A percentile compares a stretch with the other conserved stretches of the same genome.
phyloP scores from a whole-genome alignment of 2,888 invertebrate genomes.

The Netelia fuscicornis region DNA sequence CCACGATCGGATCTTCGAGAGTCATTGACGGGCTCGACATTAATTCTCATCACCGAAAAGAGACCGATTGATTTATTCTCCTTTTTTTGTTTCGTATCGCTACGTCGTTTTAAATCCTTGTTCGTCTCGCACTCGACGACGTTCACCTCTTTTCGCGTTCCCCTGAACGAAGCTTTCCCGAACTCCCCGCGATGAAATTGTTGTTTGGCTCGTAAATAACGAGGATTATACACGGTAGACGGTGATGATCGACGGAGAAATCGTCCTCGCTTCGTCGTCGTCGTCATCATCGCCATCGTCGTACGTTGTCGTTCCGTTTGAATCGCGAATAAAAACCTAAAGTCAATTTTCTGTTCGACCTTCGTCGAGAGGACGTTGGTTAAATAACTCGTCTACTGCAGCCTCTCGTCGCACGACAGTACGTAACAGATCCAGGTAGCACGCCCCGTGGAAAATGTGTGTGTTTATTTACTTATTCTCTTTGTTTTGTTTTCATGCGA shows the following conservation, averaged over 20 bases:
- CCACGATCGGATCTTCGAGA: conserved; percentile 25
- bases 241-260: conserved; percentile 28
- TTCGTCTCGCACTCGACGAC: conserved; percentile 38
- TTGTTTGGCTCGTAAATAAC: conserved; percentile 25
- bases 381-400: conserved; percentile 62
- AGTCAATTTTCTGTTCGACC: conserved; percentile 63
- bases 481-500: conserved; percentile 60
- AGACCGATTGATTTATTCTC: conserved; percentile 21
- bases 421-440: conserved; percentile 78
- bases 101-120: background rate
- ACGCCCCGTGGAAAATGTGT: conserved; percentile 79
- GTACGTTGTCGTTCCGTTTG: conserved; percentile 46
- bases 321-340: conserved; percentile 67
- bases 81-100: background rate
- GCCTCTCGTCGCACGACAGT: conserved; percentile 73
- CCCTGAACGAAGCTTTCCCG: background rate
- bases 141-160: background rate
- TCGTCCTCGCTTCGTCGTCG: conserved; percentile 4
- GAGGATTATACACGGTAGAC: conserved; percentile 7
- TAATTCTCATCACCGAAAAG: conserved; percentile 12
- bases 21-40: conserved; percentile 1
- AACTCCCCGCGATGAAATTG: no score
- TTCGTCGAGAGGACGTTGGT: conserved; percentile 55
- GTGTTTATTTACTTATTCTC: conserved; percentile 64
- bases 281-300: background rate